These are phyloP conservation scores for Blastomussa wellsi DNA, from an alignment of 92 coral and sea anemone genomes.

Conservation along the genomic window DNA sequence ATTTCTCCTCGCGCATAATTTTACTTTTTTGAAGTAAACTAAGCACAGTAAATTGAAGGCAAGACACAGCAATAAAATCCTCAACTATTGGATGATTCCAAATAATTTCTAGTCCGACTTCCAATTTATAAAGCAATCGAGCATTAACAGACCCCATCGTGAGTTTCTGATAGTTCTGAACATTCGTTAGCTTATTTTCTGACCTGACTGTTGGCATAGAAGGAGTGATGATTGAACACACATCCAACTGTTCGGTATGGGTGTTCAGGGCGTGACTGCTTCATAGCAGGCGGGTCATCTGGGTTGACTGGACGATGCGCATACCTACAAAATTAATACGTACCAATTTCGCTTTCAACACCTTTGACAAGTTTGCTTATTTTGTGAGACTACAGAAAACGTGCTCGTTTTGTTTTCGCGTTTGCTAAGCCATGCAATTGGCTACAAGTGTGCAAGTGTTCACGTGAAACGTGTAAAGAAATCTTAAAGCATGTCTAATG, in stretches of 20 bases:
- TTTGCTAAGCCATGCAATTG: not conserved
- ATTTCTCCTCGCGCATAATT: too few species aligned
- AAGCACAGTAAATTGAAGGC: too few species aligned
- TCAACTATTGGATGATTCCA: too few species aligned
- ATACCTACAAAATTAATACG: conserved; percentile 52
- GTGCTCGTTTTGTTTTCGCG: too few species aligned
- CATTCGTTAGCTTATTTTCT: not conserved
- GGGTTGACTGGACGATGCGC: conserved; percentile 89
- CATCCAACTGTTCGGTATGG: conserved; percentile 96
- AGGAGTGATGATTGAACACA: conserved; percentile 88
- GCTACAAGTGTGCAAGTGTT: not conserved
- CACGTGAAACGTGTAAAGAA: not conserved
- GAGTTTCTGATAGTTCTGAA: not conserved
- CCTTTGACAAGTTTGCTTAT: too few species aligned
- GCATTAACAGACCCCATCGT: not conserved
- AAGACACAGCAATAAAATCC: too few species aligned
- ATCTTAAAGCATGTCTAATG: too few species aligned
- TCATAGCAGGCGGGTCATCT: conserved; percentile 91
- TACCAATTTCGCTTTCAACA: not conserved
- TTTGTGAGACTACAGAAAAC: too few species aligned
- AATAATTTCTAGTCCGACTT: too few species aligned
- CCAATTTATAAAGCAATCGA: not conserved
- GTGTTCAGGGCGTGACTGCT: conserved; percentile 77
- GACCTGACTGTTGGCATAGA: conserved; percentile 97
- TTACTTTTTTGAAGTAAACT: too few species aligned